Evolutionary conservation across 2,888 invertebrate species (phyloP).

Genomic region (Campoplex nolae): DNA sequence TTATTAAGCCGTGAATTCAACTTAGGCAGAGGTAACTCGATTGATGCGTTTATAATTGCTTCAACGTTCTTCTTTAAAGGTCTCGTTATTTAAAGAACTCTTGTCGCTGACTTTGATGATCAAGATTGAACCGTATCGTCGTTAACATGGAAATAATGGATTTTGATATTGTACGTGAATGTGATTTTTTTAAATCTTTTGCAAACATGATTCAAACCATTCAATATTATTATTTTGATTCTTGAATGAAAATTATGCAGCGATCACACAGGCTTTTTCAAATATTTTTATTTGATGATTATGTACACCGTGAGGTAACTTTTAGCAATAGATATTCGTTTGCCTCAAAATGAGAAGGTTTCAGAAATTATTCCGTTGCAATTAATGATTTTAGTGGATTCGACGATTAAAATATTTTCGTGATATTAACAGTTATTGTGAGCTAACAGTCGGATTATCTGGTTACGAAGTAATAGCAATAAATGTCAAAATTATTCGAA

Average conservation of each 20-base stretch:
- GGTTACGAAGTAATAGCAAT: no score
- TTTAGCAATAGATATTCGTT: background rate
- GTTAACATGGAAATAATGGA: conserved; percentile 1
- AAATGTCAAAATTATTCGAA: no score
- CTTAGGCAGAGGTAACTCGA: background rate
- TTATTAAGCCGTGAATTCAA: background rate
- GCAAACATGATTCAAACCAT: background rate
- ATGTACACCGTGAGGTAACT: background rate
- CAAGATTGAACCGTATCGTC: background rate
- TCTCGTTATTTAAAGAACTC: conserved; percentile 12
- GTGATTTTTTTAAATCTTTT: background rate
- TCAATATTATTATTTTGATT: background rate
- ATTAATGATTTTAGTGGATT: background rate
- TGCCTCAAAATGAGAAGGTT: background rate
- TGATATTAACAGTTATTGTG: background rate
- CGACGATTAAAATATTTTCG: background rate
- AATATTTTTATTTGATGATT: background rate
- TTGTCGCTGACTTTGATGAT: conserved; percentile 12
- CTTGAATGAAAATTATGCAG: no score
- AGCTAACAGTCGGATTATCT: background rate
- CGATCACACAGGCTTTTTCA: background rate
- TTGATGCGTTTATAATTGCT: background rate
- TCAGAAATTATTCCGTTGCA: background rate
- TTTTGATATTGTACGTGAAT: background rate
- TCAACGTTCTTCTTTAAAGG: background rate